phyloP scores from a whole-genome alignment of 2,797 vertebrate species.

The Miichthys miiuy region DNA sequence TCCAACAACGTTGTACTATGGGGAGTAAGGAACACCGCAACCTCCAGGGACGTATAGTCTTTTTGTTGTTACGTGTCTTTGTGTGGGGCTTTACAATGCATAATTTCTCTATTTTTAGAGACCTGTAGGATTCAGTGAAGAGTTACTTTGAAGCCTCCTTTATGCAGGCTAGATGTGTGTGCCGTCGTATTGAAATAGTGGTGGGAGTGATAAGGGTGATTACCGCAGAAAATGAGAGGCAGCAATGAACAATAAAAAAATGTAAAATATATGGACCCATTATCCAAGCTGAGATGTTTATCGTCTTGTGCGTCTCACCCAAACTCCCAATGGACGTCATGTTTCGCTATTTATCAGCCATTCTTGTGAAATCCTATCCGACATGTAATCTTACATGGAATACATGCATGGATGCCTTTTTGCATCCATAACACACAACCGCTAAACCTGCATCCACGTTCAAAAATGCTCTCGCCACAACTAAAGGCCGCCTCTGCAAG shows the following conservation, averaged over 20 bases:
- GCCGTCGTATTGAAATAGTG: conserved; percentile 35
- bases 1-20: not conserved
- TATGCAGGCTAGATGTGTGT: conserved; percentile 31
- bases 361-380: conserved; percentile 7
- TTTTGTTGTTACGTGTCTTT: conserved; percentile 19
- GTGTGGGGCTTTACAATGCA: conserved; percentile 9
- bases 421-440: conserved; percentile 2
- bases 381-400: not conserved
- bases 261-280: conserved; percentile 13
- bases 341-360: conserved; percentile 16
- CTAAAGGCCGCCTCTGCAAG: conserved; percentile 11
- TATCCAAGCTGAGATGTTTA: conserved; percentile 17
- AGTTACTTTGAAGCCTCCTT: conserved; percentile 37
- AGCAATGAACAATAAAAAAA: conserved; percentile 34
- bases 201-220: conserved; percentile 34
- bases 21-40: conserved; percentile 12
- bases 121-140: conserved; percentile 43
- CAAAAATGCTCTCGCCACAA: not conserved
- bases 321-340: not conserved
- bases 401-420: not conserved
- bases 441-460: not conserved
- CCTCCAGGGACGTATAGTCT: conserved; percentile 4
- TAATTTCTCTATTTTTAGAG: conserved; percentile 44
- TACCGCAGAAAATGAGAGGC: conserved; percentile 41
- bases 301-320: not conserved